Conservation (phyloP, 2,113 vertebrate species). For the human region DNA sequence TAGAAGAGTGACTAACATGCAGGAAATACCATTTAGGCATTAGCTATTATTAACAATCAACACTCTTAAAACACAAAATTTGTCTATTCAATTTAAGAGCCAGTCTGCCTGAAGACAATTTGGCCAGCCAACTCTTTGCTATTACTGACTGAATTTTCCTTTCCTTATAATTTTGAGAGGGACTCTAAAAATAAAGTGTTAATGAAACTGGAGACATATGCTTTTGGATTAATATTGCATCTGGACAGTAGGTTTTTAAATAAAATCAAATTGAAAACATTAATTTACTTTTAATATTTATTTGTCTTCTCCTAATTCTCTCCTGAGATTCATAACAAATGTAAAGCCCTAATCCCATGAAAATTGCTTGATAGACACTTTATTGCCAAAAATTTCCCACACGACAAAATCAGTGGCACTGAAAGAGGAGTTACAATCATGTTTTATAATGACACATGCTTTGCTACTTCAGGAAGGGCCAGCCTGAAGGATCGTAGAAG, state of each 20-base stretch:
- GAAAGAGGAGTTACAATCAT: not conserved
- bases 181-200: not conserved
- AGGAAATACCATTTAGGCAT: not conserved
- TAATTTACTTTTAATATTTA: not conserved
- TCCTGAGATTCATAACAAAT: not conserved
- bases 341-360: not conserved
- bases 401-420: not conserved
- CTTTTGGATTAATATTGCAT: not conserved
- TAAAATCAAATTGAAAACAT: not conserved
- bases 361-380: not conserved
- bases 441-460: not conserved
- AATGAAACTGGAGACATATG: not conserved
- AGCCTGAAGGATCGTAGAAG: not conserved
- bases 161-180: not conserved
- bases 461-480: not conserved
- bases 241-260: not conserved
- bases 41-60: not conserved
- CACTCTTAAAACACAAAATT: not conserved
- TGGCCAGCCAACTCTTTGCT: not conserved
- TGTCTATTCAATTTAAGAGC: not conserved
- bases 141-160: not conserved
- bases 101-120: not conserved
- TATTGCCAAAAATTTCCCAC: conserved; percentile 42
- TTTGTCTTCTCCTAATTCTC: not conserved
- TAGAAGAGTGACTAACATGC: not conserved